phyloP scores from a whole-genome alignment of 2,797 vertebrate genomes.

The Pachyuromys duprasi region DNA sequence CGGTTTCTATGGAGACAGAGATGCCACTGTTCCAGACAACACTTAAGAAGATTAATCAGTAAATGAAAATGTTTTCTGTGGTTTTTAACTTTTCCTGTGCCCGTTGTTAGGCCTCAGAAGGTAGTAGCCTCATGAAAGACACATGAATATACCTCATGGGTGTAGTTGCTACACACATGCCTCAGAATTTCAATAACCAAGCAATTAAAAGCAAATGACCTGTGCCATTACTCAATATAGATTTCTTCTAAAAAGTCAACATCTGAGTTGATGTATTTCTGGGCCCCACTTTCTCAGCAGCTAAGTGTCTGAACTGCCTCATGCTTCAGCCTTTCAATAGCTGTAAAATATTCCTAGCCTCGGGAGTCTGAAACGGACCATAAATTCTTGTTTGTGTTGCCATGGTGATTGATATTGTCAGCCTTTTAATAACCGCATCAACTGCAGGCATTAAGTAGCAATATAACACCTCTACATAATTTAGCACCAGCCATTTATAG shows the following conservation, averaged over 20 bases:
- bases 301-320: constrained; percentile 16
- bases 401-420: constrained; percentile 85
- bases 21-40: background rate
- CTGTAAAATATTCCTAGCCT: constrained; percentile 71
- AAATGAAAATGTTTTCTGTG: background rate
- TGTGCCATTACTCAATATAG: background rate
- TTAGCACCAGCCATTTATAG: constrained; percentile 76
- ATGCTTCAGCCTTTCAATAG: background rate
- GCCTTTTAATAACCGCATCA: constrained; percentile 86
- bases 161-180: fast-evolving
- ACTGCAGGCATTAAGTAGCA: constrained; percentile 78
- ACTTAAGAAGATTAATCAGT: background rate
- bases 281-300: background rate
- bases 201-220: background rate
- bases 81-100: background rate
- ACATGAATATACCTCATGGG: no score
- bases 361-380: constrained; percentile 72
- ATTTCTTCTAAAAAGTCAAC: background rate
- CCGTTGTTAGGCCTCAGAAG: background rate
- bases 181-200: no score
- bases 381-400: constrained; percentile 84
- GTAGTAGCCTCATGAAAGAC: background rate
- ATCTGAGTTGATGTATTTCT: background rate
- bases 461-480: constrained; percentile 81
- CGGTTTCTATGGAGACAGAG: constrained; percentile 28